Percentiles rank a stretch among this genome's conserved stretches.
phyloP scores from a whole-genome alignment of 2,888 invertebrate species.

The Adelognathus sp. region DNA sequence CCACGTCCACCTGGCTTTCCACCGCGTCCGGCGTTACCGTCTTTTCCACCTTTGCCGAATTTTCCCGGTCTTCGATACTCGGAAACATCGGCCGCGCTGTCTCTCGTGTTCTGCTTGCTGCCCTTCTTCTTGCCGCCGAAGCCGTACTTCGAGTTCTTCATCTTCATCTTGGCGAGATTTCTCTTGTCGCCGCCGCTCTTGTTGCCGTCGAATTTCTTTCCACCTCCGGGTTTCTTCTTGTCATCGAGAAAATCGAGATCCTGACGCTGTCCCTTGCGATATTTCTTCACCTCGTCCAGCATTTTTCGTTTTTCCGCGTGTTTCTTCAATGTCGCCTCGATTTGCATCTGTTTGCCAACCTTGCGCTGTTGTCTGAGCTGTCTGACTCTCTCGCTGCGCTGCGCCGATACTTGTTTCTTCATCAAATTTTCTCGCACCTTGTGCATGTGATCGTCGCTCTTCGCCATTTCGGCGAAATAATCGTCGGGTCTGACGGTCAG shows the following conservation, averaged over 20 bases:
- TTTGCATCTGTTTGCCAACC: slow-evolving; percentile 94
- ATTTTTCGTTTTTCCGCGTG: slow-evolving; percentile 95
- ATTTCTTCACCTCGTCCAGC: slow-evolving; percentile 96
- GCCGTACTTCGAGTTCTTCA: slow-evolving; percentile 94
- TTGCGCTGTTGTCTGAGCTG: slow-evolving; percentile 95
- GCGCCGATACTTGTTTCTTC: slow-evolving; percentile 92
- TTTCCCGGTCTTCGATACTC: slow-evolving; percentile 80
- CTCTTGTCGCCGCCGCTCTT: slow-evolving; percentile 67
- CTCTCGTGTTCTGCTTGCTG: slow-evolving; percentile 92
- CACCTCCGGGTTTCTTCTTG: slow-evolving; percentile 76
- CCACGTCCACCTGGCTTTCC: slow-evolving; percentile 62
- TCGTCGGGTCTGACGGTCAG: slow-evolving; percentile 94
- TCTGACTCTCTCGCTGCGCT: slow-evolving; percentile 94
- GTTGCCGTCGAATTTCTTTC: slow-evolving; percentile 75
- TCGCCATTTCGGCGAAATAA: slow-evolving; percentile 99
- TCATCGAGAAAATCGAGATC: slow-evolving; percentile 92
- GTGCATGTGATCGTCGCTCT: slow-evolving; percentile 98
- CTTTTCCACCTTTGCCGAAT: slow-evolving; percentile 69
- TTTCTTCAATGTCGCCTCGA: slow-evolving; percentile 91
- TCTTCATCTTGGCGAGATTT: slow-evolving; percentile 83
- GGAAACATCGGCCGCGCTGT: slow-evolving; percentile 88
- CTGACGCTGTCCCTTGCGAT: slow-evolving; percentile 91
- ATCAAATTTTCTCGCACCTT: slow-evolving; percentile 92
- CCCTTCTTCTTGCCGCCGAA: slow-evolving; percentile 98
- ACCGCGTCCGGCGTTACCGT: slow-evolving; percentile 57